A percentile compares a stretch with the other conserved stretches of the same genome.
These are phyloP conservation scores for Torymus texanus DNA, from an alignment of 2,888 invertebrate genomes.

Conservation along the genomic window DNA sequence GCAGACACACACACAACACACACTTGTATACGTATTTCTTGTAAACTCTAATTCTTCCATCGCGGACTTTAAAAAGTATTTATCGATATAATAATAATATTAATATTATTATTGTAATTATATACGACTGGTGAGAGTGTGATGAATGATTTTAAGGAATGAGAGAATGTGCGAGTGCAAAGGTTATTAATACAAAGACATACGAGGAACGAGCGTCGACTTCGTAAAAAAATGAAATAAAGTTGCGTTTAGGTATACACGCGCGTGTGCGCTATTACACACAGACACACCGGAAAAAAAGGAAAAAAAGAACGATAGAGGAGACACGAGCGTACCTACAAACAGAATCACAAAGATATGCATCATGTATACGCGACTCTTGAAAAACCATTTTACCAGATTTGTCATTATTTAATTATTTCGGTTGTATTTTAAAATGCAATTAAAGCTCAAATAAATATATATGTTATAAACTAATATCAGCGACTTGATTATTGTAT, in stretches of 20 bases:
- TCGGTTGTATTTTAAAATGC: conserved; percentile 90
- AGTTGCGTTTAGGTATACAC: conserved; percentile 56
- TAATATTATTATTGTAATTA: conserved; percentile 75
- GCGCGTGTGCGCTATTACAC: conserved; percentile 55
- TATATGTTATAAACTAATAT: conserved; percentile 85
- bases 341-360: conserved; percentile 80
- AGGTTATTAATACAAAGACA: conserved; percentile 49
- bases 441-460: conserved; percentile 92
- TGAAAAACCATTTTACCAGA: conserved; percentile 83
- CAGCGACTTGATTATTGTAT: conserved; percentile 30
- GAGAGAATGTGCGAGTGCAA: conserved; percentile 55
- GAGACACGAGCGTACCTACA: conserved; percentile 74
- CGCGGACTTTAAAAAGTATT: conserved; percentile 75
- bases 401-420: conserved; percentile 88
- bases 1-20: conserved; percentile 58
- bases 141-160: conserved; percentile 65
- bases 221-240: conserved; percentile 45
- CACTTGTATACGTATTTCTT: conserved; percentile 86
- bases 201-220: conserved; percentile 34
- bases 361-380: conserved; percentile 88
- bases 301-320: conserved; percentile 74
- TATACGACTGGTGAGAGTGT: conserved; percentile 74
- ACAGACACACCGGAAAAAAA: conserved; percentile 71
- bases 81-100: conserved; percentile 75
- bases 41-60: conserved; percentile 80